Base-by-base conservation (phyloP, 2,797 vertebrate genomes). In the Eulemur albifrons region DNA sequence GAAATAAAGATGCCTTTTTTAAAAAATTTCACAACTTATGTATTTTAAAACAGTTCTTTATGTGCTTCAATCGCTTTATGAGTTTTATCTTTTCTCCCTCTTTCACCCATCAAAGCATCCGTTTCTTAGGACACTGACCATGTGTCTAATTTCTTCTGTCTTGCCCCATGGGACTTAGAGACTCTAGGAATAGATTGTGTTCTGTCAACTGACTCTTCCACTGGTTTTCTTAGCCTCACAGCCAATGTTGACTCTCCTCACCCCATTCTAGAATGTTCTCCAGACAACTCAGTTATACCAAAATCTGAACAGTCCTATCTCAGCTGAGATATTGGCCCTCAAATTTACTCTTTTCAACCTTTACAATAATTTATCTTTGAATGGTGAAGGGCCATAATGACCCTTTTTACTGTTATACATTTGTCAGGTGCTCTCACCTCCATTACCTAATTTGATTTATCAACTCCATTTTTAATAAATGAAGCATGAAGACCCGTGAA, bases 391-490 rank as follows among this genome's bases (percentile, higher is more conserved):
- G 10, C 20, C 59, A 87, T 59, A 83, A 95, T 89, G 50, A 89
- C 14, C 21, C 48, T 65, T 86, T 94, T 86, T 80, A 30, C 23
- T 97, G 50, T 48, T 91, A 83, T 86, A 69, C 40, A 89, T 89
- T 70, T 91, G 69, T 61, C 61, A 89, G 57, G 10, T 38, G 32
- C 27, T 88, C 35, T 88, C 43, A 91, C 18, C 40, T 95, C 38
- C 43, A 91, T 91, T 93, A 96, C 17, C 30, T 84, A 76, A 77
- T 91, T 86, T 91, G 40, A 45, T 76, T 94, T 48, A 91, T 93
- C 88, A 89, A 48, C 32, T 15, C 30, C 15, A 52, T 72, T 70
- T 95, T 84, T n/a, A 67, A 77, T 57, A 65, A 81, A 94, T 91
- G 14, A 88, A 69, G 5, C 40, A 40, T 77, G 63, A 96, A 91